Base-by-base conservation (phyloP, 2,888 invertebrate species). In the Melipona beecheii region DNA sequence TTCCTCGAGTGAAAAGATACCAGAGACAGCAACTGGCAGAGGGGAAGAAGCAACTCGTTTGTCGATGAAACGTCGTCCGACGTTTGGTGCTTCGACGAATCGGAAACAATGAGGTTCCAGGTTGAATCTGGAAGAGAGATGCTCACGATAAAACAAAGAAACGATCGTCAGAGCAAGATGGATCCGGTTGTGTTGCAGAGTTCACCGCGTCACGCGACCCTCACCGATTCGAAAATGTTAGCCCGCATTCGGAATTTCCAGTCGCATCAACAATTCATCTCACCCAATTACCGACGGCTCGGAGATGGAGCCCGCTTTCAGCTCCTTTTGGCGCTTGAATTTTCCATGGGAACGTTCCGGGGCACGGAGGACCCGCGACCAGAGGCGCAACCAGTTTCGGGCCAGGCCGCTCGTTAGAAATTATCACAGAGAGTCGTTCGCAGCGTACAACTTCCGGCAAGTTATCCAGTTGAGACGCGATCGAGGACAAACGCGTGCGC, bases 291-390 rank as follows among this genome's bases (percentile, higher is more conserved):
- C 60, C 52, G 50, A 52, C 73, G 62, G 1, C 27, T 43, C 52
- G 43, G 15, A 24, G 60, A 50, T 24, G 49, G 13, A 68, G 21
- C 27, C 19, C 50, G 52, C 54, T 54, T 72, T 60, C 52, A 13
- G 21, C 54, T 75, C 66, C 78, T 75, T 68, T 68, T 75, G 68
- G 58, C 78, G 76, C 52, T 52, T 78, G 21, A 75, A 78, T 78
- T 74, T 73, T 73, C 68, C 62, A 68, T 64, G 50, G 15, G 9
- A 24, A 17, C 54, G 19, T 27, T 6, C 36, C 56, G 27, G 52
- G 24, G 3, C 56, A 60, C 49, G 11, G n/a, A 65, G 43, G 66
- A 31, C 54, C 52, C 56, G 9, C 5, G 70, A 17, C 17, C 66
- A 43, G 56, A 27, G 58, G 52, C 64, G 49, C n/a, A 54, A 9